Conservation (phyloP, 1,140 invertebrate species). For the Cardiocondyla obscurior region DNA sequence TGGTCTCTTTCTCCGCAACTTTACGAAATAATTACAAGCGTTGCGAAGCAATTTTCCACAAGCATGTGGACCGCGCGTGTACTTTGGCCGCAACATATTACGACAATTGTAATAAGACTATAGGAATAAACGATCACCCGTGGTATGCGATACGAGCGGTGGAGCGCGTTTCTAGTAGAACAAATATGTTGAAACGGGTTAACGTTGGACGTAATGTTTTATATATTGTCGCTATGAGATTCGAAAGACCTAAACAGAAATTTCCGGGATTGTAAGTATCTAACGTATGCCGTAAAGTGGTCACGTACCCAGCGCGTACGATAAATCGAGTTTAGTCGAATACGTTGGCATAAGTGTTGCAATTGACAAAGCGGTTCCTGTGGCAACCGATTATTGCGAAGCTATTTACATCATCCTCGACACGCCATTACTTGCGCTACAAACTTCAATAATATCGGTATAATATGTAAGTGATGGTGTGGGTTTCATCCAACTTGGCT, state of each 20-base stretch:
- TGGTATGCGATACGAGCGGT: neutral
- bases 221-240: no score
- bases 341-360: constrained; percentile 51
- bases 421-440: constrained; percentile 49
- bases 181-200: no score
- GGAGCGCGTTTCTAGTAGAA: constrained; percentile 15
- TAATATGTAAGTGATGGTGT: constrained; percentile 47
- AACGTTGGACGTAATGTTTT: no score
- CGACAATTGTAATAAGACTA: constrained; percentile 45
- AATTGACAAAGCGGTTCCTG: constrained; percentile 52
- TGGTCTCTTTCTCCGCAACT: neutral
- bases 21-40: constrained; percentile 14
- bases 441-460: constrained; percentile 56
- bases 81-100: constrained; percentile 1
- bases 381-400: constrained; percentile 50
- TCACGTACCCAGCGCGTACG: constrained; percentile 36
- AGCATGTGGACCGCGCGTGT: neutral
- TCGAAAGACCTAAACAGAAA: constrained; percentile 45
- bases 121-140: constrained; percentile 34
- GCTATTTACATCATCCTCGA: constrained; percentile 48
- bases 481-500: constrained; percentile 49
- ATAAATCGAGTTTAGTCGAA: constrained; percentile 52
- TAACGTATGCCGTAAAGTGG: constrained; percentile 47
- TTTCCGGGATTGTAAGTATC: constrained; percentile 43
- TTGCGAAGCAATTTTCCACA: constrained; percentile 18